Percentiles rank a stretch among this genome's conserved stretches.
These are phyloP conservation scores for Tromatobia lineatoria DNA, from an alignment of 2,888 invertebrate genomes.

Conservation along the genomic window DNA sequence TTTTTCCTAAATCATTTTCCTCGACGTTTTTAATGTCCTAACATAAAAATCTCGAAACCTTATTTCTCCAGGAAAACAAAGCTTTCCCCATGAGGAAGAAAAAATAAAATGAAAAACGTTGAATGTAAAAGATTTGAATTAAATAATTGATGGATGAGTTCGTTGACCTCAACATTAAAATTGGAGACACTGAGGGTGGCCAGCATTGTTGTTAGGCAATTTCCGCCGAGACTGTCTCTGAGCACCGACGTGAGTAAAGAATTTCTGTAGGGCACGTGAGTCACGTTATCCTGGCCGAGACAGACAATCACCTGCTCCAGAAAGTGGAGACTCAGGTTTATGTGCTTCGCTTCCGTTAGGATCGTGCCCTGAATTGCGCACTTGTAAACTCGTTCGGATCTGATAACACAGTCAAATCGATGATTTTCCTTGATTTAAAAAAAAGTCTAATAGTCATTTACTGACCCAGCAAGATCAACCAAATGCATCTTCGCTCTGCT, in stretches of 20 bases:
- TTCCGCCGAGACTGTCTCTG: constrained; percentile 87
- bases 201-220: constrained; percentile 87
- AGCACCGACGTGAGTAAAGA: constrained; percentile 87
- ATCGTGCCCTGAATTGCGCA: constrained; percentile 85
- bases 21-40: too few relatives aligned
- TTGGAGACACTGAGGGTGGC: constrained; percentile 85
- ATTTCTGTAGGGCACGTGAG: constrained; percentile 86
- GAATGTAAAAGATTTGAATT: not conserved
- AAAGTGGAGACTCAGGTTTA: constrained; percentile 87
- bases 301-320: constrained; percentile 86
- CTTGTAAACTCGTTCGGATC: constrained; percentile 87
- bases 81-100: too few relatives aligned
- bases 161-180: constrained; percentile 79
- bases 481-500: constrained; percentile 86
- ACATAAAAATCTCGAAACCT: too few relatives aligned
- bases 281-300: constrained; percentile 81
- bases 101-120: not conserved
- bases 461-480: constrained; percentile 87
- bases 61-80: too few relatives aligned
- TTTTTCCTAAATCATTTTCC: too few relatives aligned
- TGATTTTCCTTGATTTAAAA: constrained; percentile 14
- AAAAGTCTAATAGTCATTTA: not conserved
- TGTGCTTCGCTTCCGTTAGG: constrained; percentile 86
- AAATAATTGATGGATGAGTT: not conserved
- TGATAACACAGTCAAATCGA: constrained; percentile 70